Base-by-base conservation (phyloP, 2,113 vertebrate genomes). In the Ceuthmochares aereus region DNA sequence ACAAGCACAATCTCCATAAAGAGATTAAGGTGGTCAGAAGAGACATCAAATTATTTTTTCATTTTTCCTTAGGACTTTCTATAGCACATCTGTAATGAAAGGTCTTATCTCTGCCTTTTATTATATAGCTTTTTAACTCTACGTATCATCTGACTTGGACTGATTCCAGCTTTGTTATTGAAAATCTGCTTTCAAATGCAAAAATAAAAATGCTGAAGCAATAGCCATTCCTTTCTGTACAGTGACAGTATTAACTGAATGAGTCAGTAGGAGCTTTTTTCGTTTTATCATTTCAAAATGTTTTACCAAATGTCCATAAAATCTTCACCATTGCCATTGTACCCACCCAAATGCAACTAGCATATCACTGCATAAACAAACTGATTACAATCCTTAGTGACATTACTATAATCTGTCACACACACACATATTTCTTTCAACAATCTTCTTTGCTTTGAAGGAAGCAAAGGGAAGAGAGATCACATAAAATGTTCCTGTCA, bases 21-120 rank as follows among this genome's bases (percentile, higher is more conserved):
- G 66, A 62, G 85, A 96, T 96, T 94, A 96, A 92, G 79, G 68
- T 80, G 43, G 76, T 45, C 1, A 1, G 87, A 95, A 93, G 40
- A 89, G 15, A 87, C 72, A 93, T 86, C n/a, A 93, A 96, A 95
- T 93, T 90, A 89, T 72, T 92, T 95, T 92, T 88, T 80, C 78
- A 18, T 91, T 95, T 93, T 94, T 92, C 66, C 72, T 90, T 92
- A 60, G 64, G 80, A 87, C 60, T 90, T 91, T 68, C 56, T 87
- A 42, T 84, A 83, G 47, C 74, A 92, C 32, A 59, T 79, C 89
- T 77, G 29, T 91, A 96, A 95, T 93, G 82, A 89, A 95, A 90
- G 49, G 90, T 88, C 84, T 94, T 94, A 94, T 95, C 91, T 95
- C 85, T 92, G n/a, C 76, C 37, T 88, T 90, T 86, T 96, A 77